Percentiles rank a stretch among this genome's conserved stretches.
Conservation (phyloP, 2,797 vertebrate species). For the Neosilurus hyrtlii region DNA sequence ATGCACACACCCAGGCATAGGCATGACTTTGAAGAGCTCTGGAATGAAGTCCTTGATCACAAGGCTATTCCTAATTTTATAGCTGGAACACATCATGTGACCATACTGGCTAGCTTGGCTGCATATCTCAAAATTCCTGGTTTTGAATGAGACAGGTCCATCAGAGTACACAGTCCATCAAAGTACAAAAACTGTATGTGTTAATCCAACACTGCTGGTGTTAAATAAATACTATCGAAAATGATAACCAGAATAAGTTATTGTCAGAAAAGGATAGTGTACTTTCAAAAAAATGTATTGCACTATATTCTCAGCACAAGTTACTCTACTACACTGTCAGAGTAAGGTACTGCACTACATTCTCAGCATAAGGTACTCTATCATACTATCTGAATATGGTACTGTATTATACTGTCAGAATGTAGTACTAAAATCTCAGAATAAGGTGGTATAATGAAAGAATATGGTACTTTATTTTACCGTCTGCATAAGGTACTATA, state of each 20-base stretch:
- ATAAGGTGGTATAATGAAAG: not conserved
- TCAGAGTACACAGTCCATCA: no score
- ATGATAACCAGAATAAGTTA: not conserved
- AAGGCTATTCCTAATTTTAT: not conserved
- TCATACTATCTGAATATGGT: not conserved
- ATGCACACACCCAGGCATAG: conserved; percentile 26
- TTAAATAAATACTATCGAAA: conserved; percentile 5
- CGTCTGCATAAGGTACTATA: not conserved
- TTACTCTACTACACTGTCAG: not conserved
- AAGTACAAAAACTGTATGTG: not conserved
- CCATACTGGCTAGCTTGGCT: not conserved
- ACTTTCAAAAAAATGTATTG: not conserved
- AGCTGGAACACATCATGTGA: conserved; percentile 6
- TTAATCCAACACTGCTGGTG: not conserved
- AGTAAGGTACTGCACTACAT: not conserved
- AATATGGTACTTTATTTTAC: not conserved
- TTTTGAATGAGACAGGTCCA: not conserved
- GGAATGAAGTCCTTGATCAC: conserved; percentile 44
- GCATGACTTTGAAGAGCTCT: conserved; percentile 54
- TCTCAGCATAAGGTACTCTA: not conserved
- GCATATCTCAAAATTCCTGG: not conserved
- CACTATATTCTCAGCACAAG: not conserved
- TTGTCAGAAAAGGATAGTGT: not conserved
- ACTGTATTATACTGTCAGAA: not conserved
- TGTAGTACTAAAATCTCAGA: no score